These are phyloP conservation scores for Melanotus villosus DNA, from an alignment of 2,888 invertebrate genomes.

Conservation along the genomic window DNA sequence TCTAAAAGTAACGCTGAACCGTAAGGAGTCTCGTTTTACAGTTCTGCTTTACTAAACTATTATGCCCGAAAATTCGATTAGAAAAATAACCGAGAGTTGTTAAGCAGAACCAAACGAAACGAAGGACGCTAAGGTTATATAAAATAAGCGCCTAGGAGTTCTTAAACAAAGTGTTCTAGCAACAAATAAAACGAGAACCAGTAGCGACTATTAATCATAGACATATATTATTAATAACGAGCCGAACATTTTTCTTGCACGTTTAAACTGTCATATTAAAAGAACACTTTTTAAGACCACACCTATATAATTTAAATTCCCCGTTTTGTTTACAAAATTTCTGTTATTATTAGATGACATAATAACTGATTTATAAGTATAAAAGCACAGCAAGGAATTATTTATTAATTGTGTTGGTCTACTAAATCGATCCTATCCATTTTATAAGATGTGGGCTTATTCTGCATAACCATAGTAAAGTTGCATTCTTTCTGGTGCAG, in stretches of 20 bases:
- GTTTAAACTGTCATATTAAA: neutral
- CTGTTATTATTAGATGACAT: no score
- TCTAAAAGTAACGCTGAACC: neutral
- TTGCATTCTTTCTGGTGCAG: no score
- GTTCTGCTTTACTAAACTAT: slow-evolving; percentile 3
- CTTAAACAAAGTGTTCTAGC: neutral
- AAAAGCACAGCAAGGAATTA: no score
- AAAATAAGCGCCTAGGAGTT: neutral
- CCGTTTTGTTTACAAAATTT: no score
- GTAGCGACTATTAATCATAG: slow-evolving; percentile 7
- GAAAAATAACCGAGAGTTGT: no score
- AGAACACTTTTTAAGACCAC: slow-evolving; percentile 3
- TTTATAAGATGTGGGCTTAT: no score
- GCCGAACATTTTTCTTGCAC: neutral
- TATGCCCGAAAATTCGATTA: no score
- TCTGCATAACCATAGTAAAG: no score
- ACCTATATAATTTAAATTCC: neutral
- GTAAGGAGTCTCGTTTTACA: slow-evolving; percentile 10
- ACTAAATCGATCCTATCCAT: no score
- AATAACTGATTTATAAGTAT: no score
- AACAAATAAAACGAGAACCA: neutral
- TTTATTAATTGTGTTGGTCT: no score
- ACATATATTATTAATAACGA: slow-evolving; percentile 2
- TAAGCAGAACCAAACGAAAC: neutral
- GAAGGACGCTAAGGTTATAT: no score